Evolutionary conservation across 2,888 invertebrate genomes (phyloP).

Genomic region (Eristalis arbustorum): DNA sequence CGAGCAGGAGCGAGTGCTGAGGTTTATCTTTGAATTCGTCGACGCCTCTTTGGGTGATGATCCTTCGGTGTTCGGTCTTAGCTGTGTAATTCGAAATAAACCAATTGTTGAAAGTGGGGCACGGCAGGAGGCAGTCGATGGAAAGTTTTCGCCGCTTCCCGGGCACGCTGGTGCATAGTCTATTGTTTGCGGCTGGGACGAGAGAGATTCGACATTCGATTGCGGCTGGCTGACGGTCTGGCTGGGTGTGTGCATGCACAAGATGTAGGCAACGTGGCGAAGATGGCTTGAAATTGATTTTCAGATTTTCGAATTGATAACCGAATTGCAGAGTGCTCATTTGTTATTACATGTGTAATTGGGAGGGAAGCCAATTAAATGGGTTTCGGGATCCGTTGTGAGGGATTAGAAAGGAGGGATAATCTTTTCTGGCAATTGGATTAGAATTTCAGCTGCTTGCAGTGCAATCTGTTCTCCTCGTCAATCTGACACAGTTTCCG

Average conservation of each 20-base stretch:
- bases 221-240: background rate
- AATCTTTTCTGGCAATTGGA: no score
- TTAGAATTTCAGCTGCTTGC: no score
- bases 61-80: conserved; percentile 5
- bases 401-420: no score
- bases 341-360: background rate
- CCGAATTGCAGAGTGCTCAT: background rate
- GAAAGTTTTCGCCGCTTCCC: conserved; percentile 3
- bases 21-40: conserved; percentile 26
- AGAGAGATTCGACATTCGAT: conserved; percentile 34
- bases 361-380: background rate
- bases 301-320: background rate
- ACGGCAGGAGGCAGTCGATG: background rate
- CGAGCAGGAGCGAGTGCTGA: background rate
- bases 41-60: background rate
- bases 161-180: background rate
- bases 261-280: background rate
- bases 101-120: conserved; percentile 21
- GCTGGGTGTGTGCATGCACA: background rate
- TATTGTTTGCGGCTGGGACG: conserved; percentile 9
- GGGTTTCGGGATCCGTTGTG: background rate
- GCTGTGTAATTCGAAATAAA: conserved; percentile 40
- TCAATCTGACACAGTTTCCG: no score
- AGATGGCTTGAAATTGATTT: conserved; percentile 6
- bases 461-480: no score